Evolutionary conservation across 2,113 vertebrate genomes (phyloP), one percentile per base, ranked within the genome.

Genomic region (Protomyctophum bolini): DNA sequence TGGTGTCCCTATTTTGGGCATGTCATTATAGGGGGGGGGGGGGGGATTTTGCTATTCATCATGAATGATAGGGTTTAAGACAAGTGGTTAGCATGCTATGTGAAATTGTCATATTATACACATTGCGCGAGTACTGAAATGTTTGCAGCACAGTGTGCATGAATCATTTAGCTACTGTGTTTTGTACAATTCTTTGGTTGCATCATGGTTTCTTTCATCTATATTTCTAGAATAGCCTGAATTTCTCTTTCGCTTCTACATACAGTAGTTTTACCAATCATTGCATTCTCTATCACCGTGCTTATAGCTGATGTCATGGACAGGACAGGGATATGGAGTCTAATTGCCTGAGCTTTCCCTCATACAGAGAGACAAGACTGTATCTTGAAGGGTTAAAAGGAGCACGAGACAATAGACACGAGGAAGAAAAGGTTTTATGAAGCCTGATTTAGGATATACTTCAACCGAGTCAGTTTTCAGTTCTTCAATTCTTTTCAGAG

Each of bases 331-430:
- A 4, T 10, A 54, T 54, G 28, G 63, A 10, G 29, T 68, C 58
- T 57, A 62, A 62, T 73, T 74, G 65, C 62, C 28, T 66, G 55
- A 12, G 21, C 58, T 66, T 29, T 60, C 58, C 33, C 49, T 66
- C 66, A 78, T 45, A 72, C 52, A 59, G 66, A 71, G 50, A 66
- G 41, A 29, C 68, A 58, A 76, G 78, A 54, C 57, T 41, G 46
- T 41, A 41, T 6, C 33, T 6, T 41, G 28, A 3, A 33, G 49
- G n/a, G 33, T 29, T 0, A 48, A 73, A 9, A 63, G 60, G 76
- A 62, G 70, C 66, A 50, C 45, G 70, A 77, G 29, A 75, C 46
- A 4, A 58, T 10, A 15, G 56, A 10, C 46, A 58, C 4, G 63
- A 41, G 66, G 2, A 54, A n/a, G 61, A 50, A 51, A 68, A 48